Evolutionary conservation across 2,113 vertebrate species (phyloP), one percentile per base, ranked within the genome.

Genomic region (Eublepharis macularius): DNA sequence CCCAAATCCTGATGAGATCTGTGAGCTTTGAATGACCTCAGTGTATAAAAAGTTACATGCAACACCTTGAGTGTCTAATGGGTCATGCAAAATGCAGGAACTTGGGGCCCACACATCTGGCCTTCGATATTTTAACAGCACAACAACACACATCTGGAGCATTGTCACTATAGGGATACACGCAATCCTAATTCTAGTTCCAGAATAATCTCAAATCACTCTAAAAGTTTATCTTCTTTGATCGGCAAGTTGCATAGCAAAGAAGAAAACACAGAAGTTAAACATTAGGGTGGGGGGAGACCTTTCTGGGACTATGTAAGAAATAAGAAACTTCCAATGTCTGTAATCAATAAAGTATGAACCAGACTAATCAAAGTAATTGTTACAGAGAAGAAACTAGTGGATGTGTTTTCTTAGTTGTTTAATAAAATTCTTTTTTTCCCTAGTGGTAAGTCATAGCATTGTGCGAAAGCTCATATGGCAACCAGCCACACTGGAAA

Each of bases 351-450:
- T 21, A 82, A 36, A 83, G 83, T 65, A 83, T 45, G 7, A 89
- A 85, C 85, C 19, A 47, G 88, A 65, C 1, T 34, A 92, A 76
- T 65, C 70, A 54, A 29, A 34, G 45, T 83, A 11, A 77, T 91
- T 65, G 74, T 80, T 88, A 90, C 75, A 84, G 91, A 82, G 79
- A 92, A 81, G 84, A 89, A 82, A 34, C 45, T 34, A 5, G 82
- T 89, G 92, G 89, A 86, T n/a, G 32, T 90, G 87, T 74, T 57
- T 32, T 86, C 84, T 82, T 86, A 80, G 54, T 78, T 84, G 66
- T 92, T 89, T 93, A 83, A 86, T 60, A 63, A 74, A 88, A 49
- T 83, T 74, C 29, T 32, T 34, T 26, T 82, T 92, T 92, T 93
- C 63, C 74, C 47, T 41, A 85, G 65, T 87, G 32, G 45, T 32